phyloP scores from a whole-genome alignment of 2,113 vertebrate genomes.

The Leuciscus idus region DNA sequence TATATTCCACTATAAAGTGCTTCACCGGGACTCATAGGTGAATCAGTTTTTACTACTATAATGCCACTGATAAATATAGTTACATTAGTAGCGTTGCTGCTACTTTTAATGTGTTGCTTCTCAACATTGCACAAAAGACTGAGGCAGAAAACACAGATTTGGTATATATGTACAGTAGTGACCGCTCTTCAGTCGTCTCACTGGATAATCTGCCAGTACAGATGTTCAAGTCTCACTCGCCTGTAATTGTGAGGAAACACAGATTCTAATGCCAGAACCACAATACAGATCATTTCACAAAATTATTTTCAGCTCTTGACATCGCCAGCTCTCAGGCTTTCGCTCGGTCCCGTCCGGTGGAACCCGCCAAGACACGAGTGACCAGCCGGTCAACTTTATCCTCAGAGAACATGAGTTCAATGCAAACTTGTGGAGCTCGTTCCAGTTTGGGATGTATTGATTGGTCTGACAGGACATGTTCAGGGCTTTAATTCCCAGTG shows the following conservation, averaged over 20 bases:
- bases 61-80: background rate
- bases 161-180: background rate
- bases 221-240: background rate
- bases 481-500: background rate
- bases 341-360: background rate
- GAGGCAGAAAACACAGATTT: background rate
- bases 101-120: background rate
- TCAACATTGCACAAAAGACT: background rate
- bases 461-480: background rate
- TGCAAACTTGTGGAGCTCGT: background rate
- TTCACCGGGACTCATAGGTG: background rate
- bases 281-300: conserved; percentile 8
- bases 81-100: background rate
- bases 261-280: background rate
- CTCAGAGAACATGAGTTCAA: background rate
- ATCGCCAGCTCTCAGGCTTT: background rate
- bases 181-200: background rate
- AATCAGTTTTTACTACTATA: background rate
- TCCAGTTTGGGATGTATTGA: background rate
- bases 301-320: background rate
- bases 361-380: background rate
- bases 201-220: background rate
- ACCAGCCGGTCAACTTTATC: background rate
- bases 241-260: background rate
- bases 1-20: background rate